Conservation (phyloP, 2,888 invertebrate genomes). For the Philereme vetulata region DNA sequence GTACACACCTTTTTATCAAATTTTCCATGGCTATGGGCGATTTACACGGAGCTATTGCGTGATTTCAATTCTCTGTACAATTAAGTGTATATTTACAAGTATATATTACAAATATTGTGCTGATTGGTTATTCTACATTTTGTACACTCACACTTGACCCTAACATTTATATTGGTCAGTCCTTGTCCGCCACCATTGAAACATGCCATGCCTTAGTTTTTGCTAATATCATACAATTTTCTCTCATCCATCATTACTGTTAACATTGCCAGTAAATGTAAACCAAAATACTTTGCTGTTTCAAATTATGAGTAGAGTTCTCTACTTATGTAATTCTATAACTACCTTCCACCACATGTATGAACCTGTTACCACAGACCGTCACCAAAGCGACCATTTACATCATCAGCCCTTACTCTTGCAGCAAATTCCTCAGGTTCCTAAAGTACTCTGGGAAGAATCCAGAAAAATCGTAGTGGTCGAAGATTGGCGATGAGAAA, state of each 20-base stretch:
- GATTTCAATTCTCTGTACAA: conserved; percentile 1
- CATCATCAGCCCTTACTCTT: conserved; percentile 65
- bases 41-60: conserved; percentile 17
- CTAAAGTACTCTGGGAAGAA: conserved; percentile 70
- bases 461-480: conserved; percentile 47
- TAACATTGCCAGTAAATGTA: too few relatives aligned
- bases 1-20: conserved; percentile 4
- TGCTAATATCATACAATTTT: neutral
- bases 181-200: neutral
- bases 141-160: too few relatives aligned
- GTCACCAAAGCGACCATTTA: conserved; percentile 63
- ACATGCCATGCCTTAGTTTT: neutral
- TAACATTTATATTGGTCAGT: neutral
- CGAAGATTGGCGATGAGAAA: conserved; percentile 36
- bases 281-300: too few relatives aligned
- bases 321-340: neutral
- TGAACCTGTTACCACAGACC: conserved; percentile 41
- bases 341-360: conserved; percentile 24
- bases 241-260: too few relatives aligned
- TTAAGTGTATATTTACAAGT: conserved; percentile 1
- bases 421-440: conserved; percentile 62
- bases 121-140: neutral
- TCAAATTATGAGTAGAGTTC: neutral
- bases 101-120: neutral
- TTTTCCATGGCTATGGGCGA: conserved; percentile 13